Evolutionary conservation across 64 coral and sea anemone species (phyloP).

Genomic region (Porites australiensis): DNA sequence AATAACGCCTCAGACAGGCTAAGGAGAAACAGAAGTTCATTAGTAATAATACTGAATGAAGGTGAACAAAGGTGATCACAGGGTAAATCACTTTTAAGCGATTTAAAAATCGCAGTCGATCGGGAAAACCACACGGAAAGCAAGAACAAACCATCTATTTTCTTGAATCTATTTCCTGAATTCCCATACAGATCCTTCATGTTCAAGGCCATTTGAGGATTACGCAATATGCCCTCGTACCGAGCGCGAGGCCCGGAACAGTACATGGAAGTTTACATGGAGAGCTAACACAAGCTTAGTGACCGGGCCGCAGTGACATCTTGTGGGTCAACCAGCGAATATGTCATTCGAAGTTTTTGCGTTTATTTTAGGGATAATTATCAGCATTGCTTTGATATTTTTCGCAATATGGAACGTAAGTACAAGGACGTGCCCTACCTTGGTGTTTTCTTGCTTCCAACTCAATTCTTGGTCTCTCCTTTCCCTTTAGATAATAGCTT

Average conservation of each 20-base stretch:
- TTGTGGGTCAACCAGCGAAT: slow-evolving; percentile 28
- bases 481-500: slow-evolving; percentile 87
- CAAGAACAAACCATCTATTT: no score
- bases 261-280: background rate
- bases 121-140: no score
- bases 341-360: slow-evolving; percentile 98
- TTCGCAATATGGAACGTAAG: slow-evolving; percentile 99
- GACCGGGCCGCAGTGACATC: slow-evolving; percentile 59
- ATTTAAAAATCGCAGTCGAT: no score
- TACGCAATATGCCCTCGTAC: no score
- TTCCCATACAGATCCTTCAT: no score
- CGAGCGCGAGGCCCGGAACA: background rate
- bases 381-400: slow-evolving; percentile 96
- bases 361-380: slow-evolving; percentile 94
- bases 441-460: background rate
- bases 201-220: no score
- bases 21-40: no score
- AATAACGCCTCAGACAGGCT: no score
- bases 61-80: no score
- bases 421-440: background rate
- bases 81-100: no score
- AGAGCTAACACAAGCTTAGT: slow-evolving; percentile 11
- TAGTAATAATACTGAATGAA: no score
- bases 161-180: no score
- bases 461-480: background rate